Evolutionary conservation across 2,797 vertebrate genomes (phyloP).

Genomic region (Oceanodroma leucorhoa): DNA sequence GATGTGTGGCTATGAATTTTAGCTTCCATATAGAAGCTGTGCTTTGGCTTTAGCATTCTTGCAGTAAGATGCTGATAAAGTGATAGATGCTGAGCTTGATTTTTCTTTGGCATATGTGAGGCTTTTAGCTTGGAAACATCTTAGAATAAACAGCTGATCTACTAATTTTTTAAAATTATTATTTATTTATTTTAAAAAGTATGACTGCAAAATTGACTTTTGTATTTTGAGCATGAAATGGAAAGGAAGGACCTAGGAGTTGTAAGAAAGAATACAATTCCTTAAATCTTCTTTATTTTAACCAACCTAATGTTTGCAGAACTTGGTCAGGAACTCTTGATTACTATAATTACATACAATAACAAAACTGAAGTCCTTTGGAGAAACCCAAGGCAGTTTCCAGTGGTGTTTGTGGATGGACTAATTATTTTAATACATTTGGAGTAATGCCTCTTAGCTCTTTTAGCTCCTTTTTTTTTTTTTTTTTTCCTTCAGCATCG

Average conservation of each 20-base stretch:
- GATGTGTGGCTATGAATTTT: background rate
- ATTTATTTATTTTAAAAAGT: background rate
- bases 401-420: slow-evolving; percentile 25
- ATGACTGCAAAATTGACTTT: background rate
- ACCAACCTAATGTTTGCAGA: background rate
- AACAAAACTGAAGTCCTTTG: background rate
- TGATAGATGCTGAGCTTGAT: background rate
- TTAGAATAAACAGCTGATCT: background rate
- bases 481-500: background rate
- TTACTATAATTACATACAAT: background rate
- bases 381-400: slow-evolving; percentile 18
- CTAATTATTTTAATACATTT: slow-evolving; percentile 47
- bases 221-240: background rate
- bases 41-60: background rate
- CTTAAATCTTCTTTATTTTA: background rate
- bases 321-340: background rate
- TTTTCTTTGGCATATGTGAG: background rate
- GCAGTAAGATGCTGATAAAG: background rate
- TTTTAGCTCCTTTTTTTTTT: no score
- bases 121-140: background rate
- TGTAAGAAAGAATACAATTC: background rate
- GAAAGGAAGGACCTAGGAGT: background rate
- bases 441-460: background rate
- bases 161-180: no score
- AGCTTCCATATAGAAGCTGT: background rate